Percentiles rank a stretch among this genome's conserved stretches.
These are phyloP conservation scores for Ephydatia muelleri DNA, from an alignment of 37 sponge, comb jelly and placozoan genomes.

Conservation along the genomic window DNA sequence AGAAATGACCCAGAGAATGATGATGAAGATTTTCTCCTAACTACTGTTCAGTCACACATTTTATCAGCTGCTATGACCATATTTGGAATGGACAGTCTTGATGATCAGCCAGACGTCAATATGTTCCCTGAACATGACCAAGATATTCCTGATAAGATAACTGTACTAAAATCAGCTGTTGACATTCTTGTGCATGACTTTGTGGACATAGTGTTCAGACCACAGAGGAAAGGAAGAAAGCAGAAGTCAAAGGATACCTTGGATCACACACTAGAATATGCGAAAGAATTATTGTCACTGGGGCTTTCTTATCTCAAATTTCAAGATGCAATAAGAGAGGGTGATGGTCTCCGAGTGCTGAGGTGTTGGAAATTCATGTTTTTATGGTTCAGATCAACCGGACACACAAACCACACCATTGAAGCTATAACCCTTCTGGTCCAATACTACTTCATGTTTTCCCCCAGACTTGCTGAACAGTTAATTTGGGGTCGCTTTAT, in stretches of 20 bases:
- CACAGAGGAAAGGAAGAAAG: background rate
- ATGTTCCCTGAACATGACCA: background rate
- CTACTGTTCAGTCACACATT: background rate
- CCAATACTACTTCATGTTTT: background rate
- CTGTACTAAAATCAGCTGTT: background rate
- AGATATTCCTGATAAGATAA: background rate
- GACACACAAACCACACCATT: constrained; percentile 9
- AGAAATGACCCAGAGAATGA: background rate
- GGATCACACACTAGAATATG: background rate
- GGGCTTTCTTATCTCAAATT: background rate
- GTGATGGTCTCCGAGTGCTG: constrained; percentile 15
- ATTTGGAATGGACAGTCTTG: constrained; percentile 2
- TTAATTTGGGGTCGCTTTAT: constrained; percentile 30
- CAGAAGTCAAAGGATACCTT: background rate
- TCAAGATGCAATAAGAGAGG: constrained; percentile 24
- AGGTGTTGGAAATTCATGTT: constrained; percentile 31
- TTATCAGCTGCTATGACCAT: background rate
- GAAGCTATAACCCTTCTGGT: constrained; percentile 12
- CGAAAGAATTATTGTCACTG: background rate
- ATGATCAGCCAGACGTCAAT: background rate
- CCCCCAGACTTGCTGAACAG: constrained; percentile 20
- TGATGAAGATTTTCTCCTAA: constrained; percentile 3
- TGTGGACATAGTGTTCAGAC: background rate
- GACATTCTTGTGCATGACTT: background rate
- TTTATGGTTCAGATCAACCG: constrained; percentile 7